A percentile compares a stretch with the other conserved stretches of the same genome.
Conservation (phyloP, 2,113 vertebrate genomes). For the Apodemus speciosus region DNA sequence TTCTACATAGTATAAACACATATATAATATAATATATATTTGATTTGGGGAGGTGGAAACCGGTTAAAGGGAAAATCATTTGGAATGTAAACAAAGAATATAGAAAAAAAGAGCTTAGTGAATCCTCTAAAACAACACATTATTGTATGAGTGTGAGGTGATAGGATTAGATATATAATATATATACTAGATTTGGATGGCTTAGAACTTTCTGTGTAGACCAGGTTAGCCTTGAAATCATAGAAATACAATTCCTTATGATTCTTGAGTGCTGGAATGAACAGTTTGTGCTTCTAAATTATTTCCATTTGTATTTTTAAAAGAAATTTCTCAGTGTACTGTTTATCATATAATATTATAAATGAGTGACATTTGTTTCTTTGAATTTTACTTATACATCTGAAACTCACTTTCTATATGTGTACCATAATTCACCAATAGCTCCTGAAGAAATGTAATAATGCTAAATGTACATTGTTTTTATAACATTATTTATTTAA, state of each 20-base stretch:
- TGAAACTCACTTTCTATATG: background rate
- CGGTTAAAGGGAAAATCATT: too few relatives aligned
- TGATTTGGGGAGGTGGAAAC: too few relatives aligned
- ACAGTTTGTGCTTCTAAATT: background rate
- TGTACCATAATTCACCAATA: background rate
- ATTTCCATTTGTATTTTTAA: background rate
- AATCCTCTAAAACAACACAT: too few relatives aligned
- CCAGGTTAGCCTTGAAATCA: background rate
- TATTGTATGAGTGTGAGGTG: too few relatives aligned
- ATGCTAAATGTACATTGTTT: background rate
- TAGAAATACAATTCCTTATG: background rate
- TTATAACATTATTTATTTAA: background rate
- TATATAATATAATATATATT: background rate
- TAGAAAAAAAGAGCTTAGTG: too few relatives aligned
- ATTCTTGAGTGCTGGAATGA: background rate
- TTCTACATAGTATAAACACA: background rate
- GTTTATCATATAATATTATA: background rate
- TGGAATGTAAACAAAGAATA: too few relatives aligned
- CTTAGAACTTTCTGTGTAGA: background rate
- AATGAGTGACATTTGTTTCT: background rate
- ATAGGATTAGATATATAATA: too few relatives aligned
- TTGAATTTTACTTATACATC: background rate
- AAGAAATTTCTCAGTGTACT: background rate
- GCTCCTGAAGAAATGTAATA: background rate
- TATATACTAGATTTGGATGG: background rate